Evolutionary conservation across 2,888 invertebrate genomes (phyloP), one percentile per base, ranked within the genome.

Genomic region (Nemurella pictetii): DNA sequence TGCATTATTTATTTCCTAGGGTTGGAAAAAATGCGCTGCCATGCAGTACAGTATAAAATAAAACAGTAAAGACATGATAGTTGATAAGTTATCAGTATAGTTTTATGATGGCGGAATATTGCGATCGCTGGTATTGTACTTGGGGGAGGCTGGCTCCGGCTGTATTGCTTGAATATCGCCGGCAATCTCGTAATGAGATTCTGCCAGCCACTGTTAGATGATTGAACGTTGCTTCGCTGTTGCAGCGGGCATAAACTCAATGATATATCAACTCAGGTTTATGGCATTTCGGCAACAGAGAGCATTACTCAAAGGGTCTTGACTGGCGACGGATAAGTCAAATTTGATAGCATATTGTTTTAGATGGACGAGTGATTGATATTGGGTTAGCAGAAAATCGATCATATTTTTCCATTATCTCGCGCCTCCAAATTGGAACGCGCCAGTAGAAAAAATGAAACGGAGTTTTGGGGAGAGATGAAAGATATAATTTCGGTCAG

Each of bases 321-420:
- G 55, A 12, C 55, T 29, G 78, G 78, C 78, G 78, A 78, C 78
- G 78, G 28, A 78, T 78, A 78, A 78, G 78, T 78, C 78, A 78
- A 27, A 78, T 30, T 30, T 30, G 78, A 29, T 78, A n/a, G 78
- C 78, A 78, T 78, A 78, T 78, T 29, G 30, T 30, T 78, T 78
- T 55, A 55, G 55, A 55, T 55, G 55, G 55, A 55, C 55, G 55
- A 55, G 55, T 55, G 55, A 55, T 55, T 55, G 55, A 55, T 55
- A 55, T 20, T 15, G 55, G 55, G 55, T 55, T 55, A 15, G 55
- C 20, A 55, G 55, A 55, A 55, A 55, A 55, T 55, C 55, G 55
- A 55, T 55, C 55, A 55, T 55, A 55, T 55, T 55, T 55, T 55
- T 55, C 55, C 55, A 55, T 55, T 55, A 55, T 55, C 55, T 55